Base-by-base conservation (phyloP, 1,140 invertebrate species). In the Trichonephila inaurata region DNA sequence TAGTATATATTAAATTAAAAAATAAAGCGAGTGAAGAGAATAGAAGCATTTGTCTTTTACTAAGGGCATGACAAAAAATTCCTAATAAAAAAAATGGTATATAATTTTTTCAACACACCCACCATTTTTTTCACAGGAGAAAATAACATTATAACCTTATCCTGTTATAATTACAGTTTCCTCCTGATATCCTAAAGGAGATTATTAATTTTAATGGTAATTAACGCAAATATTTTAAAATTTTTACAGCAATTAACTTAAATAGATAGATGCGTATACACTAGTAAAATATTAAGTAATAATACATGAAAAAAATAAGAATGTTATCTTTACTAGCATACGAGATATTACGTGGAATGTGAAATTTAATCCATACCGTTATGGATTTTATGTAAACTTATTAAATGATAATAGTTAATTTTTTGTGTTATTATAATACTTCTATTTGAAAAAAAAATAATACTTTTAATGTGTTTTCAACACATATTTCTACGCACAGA, bases 1-100 rank as follows among this genome's bases (percentile, higher is more conserved):
- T 16, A 77, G 33, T 77, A 77, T 77, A 77, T 77, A 77, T 77
- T 77, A 33, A 40, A 77, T 40, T 6, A 77, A 77, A 77, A 72
- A 77, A 40, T 40, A 40, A 77, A 33, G 5, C 5, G 4, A 14
- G 12, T 16, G 14, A 19, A 33, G 28, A 77, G 2, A 28, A 28
- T 40, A 18, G 72, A 33, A 40, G 18, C 33, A 77, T 33, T 33
- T 77, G 16, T 77, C 33, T 40, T 33, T 18, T 16, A 33, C 28
- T 40, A 28, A 18, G 28, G 28, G 33, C 16, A 33, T 28, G 14
- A 40, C 33, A 77, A 77, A 77, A 77, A 77, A 16, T 77, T 19
- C 14, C 7, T 16, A 14, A 77, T 6, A 77, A 77, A 77, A 77
- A 77, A 18, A 33, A 3, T 18, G 3, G 16, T 28, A 72, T 12